phyloP scores from a whole-genome alignment of 2,888 invertebrate genomes.

The Macropis europaea region DNA sequence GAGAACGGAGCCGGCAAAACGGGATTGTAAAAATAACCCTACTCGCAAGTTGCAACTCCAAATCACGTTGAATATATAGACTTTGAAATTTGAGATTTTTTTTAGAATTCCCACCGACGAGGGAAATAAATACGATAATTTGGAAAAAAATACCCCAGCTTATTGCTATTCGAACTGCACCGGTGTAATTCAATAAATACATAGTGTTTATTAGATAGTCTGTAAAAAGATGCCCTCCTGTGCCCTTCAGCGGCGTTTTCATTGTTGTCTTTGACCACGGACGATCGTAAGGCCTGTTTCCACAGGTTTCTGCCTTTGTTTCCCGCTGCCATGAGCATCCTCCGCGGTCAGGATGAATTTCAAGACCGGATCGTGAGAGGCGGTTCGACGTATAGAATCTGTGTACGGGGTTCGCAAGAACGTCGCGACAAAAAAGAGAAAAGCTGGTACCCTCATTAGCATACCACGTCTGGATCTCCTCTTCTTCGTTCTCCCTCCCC shows the following conservation, averaged over 20 bases:
- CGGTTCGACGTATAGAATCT: conserved; percentile 35
- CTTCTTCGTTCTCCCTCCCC: not conserved
- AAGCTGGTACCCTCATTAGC: conserved; percentile 39
- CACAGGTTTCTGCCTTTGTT: conserved; percentile 58
- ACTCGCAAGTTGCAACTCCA: no score
- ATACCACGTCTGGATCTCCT: conserved; percentile 36
- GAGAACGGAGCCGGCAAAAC: no score
- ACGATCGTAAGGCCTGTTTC: conserved; percentile 55
- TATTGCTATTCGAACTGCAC: no score
- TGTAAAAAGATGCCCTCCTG: no score
- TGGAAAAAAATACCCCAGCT: no score
- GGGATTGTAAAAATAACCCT: no score
- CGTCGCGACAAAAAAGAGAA: conserved; percentile 33
- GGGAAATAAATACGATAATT: no score
- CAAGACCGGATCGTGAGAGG: conserved; percentile 33
- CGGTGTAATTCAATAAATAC: no score
- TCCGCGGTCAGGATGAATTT: conserved; percentile 25
- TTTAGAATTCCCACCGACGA: no score
- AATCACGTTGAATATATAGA: no score
- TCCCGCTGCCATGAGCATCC: conserved; percentile 21
- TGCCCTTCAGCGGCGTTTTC: not conserved
- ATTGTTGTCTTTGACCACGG: conserved; percentile 5
- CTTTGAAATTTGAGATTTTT: no score
- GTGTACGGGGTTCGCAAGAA: conserved; percentile 34
- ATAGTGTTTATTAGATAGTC: no score